phyloP scores from a whole-genome alignment of 2,113 vertebrate genomes.

The Cynoglossus semilaevis region DNA sequence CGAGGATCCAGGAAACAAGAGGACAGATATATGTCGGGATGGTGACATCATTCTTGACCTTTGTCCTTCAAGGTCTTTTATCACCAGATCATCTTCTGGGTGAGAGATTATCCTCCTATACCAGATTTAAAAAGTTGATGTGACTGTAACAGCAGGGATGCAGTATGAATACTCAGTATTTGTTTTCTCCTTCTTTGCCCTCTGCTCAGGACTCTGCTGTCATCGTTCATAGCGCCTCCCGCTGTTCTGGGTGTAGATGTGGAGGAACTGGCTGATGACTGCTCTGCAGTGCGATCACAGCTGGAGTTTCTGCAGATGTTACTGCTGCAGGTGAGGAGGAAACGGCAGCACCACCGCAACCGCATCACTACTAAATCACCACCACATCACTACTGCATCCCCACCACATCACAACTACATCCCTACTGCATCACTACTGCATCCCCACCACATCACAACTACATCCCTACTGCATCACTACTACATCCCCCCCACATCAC shows the following conservation, averaged over 20 bases:
- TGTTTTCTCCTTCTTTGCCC: background rate
- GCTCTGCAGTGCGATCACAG: constrained; percentile 86
- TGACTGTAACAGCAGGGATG: too few relatives aligned
- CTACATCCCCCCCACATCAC: too few relatives aligned
- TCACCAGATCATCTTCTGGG: too few relatives aligned
- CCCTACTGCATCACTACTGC: too few relatives aligned
- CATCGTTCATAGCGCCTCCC: background rate
- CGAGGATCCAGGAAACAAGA: constrained; percentile 46
- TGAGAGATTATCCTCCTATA: too few relatives aligned
- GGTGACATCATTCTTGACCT: constrained; percentile 37
- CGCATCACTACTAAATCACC: too few relatives aligned
- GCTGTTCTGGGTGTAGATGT: constrained; percentile 73
- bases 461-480: too few relatives aligned
- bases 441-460: too few relatives aligned
- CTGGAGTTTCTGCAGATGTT: constrained; percentile 82
- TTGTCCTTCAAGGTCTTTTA: constrained; percentile 37
- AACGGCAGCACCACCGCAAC: background rate
- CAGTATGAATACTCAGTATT: background rate
- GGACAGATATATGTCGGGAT: background rate
- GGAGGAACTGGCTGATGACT: constrained; percentile 92
- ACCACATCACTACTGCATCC: too few relatives aligned
- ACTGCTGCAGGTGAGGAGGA: constrained; percentile 83
- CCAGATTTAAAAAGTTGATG: too few relatives aligned
- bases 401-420: too few relatives aligned
- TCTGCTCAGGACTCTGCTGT: constrained; percentile 27